Conservation (phyloP, 92 coral and sea anemone species). For the Isaurus tuberculatus region DNA sequence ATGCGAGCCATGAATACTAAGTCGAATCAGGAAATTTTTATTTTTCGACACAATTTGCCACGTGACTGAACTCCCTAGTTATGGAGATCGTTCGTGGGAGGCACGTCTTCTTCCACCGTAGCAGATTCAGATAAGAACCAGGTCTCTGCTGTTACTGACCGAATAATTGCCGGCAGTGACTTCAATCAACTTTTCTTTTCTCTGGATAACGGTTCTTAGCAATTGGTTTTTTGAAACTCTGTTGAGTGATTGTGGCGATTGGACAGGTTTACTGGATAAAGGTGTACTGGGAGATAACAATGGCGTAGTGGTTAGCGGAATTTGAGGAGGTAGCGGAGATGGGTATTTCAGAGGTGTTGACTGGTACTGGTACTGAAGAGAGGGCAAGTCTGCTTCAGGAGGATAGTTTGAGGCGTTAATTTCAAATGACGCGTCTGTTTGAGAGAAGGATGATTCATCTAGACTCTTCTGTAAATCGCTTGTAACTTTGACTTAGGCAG, state of each 20-base stretch:
- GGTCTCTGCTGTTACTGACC: not conserved
- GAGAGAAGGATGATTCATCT: too few species aligned
- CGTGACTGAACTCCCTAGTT: not conserved
- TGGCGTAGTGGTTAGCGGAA: conserved; percentile 1
- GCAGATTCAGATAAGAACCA: not conserved
- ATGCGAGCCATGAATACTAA: not conserved
- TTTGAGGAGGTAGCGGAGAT: not conserved
- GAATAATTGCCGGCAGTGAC: not conserved
- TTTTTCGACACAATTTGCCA: too few species aligned
- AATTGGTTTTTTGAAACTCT: not conserved
- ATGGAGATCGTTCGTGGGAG: not conserved
- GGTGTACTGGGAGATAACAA: not conserved
- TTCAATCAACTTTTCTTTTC: not conserved
- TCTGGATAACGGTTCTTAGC: not conserved
- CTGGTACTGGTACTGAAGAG: not conserved
- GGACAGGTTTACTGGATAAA: not conserved
- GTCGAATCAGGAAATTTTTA: not conserved
- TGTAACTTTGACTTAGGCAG: too few species aligned
- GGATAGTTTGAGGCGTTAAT: not conserved
- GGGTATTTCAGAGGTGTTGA: not conserved
- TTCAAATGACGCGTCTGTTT: too few species aligned
- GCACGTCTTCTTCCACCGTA: not conserved
- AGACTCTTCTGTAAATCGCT: too few species aligned
- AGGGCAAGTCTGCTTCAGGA: not conserved
- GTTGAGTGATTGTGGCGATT: not conserved